Conservation (phyloP, 2,113 vertebrate species). For the Eudyptes chrysolophus region DNA sequence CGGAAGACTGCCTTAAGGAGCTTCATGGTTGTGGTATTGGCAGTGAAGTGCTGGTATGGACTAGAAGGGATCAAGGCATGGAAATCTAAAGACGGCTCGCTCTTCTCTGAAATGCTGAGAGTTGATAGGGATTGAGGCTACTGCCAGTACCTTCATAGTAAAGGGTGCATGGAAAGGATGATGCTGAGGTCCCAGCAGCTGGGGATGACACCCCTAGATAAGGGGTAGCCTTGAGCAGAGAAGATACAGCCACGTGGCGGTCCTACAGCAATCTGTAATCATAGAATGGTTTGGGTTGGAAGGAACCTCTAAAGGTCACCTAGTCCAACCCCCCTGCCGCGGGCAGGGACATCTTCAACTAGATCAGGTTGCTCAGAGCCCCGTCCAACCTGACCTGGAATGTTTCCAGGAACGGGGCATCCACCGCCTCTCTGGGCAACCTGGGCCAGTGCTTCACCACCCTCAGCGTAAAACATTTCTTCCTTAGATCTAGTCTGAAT, state of each 20-base stretch:
- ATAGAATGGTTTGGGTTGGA: too few relatives aligned
- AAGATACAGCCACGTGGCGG: accelerated
- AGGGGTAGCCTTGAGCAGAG: not conserved
- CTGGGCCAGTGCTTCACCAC: too few relatives aligned
- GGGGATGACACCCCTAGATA: not conserved
- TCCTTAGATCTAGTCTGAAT: too few relatives aligned
- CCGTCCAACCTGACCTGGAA: too few relatives aligned
- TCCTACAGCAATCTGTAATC: not conserved
- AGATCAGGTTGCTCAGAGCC: too few relatives aligned
- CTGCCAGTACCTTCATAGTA: accelerated
- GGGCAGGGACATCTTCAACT: too few relatives aligned
- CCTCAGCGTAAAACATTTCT: too few relatives aligned
- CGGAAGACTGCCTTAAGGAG: not conserved
- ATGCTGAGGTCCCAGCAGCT: not conserved
- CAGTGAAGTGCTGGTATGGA: not conserved
- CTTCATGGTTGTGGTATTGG: not conserved
- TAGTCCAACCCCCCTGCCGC: too few relatives aligned
- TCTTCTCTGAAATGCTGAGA: not conserved
- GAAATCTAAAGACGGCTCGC: not conserved
- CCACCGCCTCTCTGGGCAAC: too few relatives aligned
- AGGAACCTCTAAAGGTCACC: too few relatives aligned
- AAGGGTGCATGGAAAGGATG: not conserved
- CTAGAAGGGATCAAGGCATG: not conserved
- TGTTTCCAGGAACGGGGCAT: too few relatives aligned
- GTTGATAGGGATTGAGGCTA: not conserved